A percentile compares a stretch with the other conserved stretches of the same genome.
Evolutionary conservation across 2,797 vertebrate genomes (phyloP).

Genomic region (Sebastes oblongus): DNA sequence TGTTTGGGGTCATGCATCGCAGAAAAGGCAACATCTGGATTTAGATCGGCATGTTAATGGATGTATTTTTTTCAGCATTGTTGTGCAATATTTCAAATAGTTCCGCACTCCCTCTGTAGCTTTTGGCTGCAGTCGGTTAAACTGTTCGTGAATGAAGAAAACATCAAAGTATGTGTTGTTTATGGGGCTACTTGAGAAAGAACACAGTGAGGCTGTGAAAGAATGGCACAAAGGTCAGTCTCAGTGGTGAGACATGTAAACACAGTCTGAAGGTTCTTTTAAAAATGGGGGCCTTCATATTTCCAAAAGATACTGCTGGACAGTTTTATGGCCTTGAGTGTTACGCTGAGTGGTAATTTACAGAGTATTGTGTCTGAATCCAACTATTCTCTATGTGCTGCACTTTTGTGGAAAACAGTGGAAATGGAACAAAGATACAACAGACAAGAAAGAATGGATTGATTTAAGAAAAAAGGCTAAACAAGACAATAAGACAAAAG

Average conservation of each 20-base stretch:
- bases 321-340: conserved; percentile 15
- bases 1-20: neutral
- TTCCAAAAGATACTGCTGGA: conserved; percentile 37
- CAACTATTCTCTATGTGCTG: no score
- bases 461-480: neutral
- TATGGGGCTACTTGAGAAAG: conserved; percentile 16
- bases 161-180: conserved; percentile 38
- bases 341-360: neutral
- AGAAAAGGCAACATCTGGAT: conserved; percentile 19
- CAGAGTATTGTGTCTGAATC: no score
- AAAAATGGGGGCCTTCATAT: conserved; percentile 40
- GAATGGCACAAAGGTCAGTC: conserved; percentile 25
- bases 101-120: neutral
- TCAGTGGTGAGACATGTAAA: conserved; percentile 51
- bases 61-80: conserved; percentile 5
- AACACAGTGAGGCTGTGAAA: conserved; percentile 20
- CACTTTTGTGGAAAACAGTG: neutral
- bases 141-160: neutral
- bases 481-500: neutral
- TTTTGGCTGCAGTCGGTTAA: conserved; percentile 18
- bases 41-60: conserved; percentile 4
- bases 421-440: neutral
- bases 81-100: conserved; percentile 22
- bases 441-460: neutral
- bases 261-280: conserved; percentile 39